phyloP scores from a whole-genome alignment of 2,797 vertebrate species.

The Antennarius maculatus region DNA sequence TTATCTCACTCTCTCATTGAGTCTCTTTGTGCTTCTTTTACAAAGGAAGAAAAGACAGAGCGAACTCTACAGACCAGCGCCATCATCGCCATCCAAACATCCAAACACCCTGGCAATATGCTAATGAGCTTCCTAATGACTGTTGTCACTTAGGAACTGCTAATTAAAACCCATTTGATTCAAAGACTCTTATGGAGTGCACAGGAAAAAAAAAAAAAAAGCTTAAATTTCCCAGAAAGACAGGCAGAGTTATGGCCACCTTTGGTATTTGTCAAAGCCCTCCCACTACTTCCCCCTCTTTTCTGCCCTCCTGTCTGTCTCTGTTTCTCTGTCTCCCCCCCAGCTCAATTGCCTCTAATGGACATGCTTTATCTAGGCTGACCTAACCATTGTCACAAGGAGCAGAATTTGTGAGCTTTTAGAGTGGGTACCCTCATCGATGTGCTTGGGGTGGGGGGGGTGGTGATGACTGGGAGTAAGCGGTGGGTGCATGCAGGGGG shows the following conservation, averaged over 20 bases:
- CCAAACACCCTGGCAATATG: conserved; percentile 62
- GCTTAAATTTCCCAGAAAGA: conserved; percentile 69
- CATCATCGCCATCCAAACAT: conserved; percentile 50
- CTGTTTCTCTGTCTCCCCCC: conserved; percentile 60
- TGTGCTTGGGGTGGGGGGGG: conserved; percentile 41
- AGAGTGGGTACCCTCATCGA: conserved; percentile 78
- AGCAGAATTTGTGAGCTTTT: conserved; percentile 85
- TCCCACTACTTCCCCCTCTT: conserved; percentile 39
- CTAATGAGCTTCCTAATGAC: conserved; percentile 79
- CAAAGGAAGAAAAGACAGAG: conserved; percentile 44
- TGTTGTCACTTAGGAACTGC: conserved; percentile 65
- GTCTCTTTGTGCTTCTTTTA: not conserved
- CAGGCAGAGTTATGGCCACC: conserved; percentile 77
- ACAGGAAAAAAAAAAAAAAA: conserved; percentile 39
- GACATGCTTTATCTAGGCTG: conserved; percentile 85
- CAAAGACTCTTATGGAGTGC: conserved; percentile 70
- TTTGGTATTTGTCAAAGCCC: conserved; percentile 72
- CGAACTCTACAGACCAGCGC: conserved; percentile 50
- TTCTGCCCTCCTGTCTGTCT: conserved; percentile 68
- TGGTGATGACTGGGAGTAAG: conserved; percentile 44
- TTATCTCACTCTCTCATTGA: not conserved
- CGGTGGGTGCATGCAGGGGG: conserved; percentile 34
- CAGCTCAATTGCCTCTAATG: conserved; percentile 83
- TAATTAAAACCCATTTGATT: conserved; percentile 82
- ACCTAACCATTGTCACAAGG: conserved; percentile 83